phyloP scores from a whole-genome alignment of 1,140 invertebrate genomes.

The Procambarus virginalis region DNA sequence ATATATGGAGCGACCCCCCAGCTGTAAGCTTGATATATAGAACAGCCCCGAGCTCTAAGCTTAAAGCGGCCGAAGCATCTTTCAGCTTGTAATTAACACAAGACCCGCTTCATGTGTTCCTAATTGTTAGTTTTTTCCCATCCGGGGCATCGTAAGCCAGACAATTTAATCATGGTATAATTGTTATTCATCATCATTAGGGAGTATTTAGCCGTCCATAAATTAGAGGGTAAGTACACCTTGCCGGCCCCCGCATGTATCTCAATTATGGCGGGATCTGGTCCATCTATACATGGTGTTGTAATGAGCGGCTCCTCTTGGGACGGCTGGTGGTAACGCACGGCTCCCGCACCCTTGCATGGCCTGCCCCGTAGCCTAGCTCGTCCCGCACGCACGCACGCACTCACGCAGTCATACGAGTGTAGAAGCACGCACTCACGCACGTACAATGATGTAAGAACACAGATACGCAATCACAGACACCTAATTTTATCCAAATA shows the following conservation, averaged over 20 bases:
- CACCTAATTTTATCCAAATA: no score
- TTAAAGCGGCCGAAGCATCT: background rate
- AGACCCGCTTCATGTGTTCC: background rate
- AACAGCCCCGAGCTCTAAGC: no score
- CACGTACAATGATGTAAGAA: no score
- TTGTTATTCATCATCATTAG: slow-evolving; percentile 8
- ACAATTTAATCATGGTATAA: background rate
- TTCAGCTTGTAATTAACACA: background rate
- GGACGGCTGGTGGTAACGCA: background rate
- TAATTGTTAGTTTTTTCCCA: background rate
- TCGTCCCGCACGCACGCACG: no score
- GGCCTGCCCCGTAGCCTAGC: no score
- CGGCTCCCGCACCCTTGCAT: background rate
- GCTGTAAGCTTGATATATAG: no score
- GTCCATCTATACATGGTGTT: background rate
- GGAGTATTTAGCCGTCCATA: slow-evolving; percentile 7
- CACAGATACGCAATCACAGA: no score
- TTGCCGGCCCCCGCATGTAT: background rate
- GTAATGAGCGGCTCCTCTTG: background rate
- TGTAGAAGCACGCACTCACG: no score
- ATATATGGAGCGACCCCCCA: no score
- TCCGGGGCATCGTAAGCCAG: background rate
- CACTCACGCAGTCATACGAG: no score
- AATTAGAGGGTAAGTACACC: slow-evolving; percentile 8
- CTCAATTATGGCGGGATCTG: background rate